Evolutionary conservation across 2,888 invertebrate genomes (phyloP).

Genomic region (Sicus ferrugineus): DNA sequence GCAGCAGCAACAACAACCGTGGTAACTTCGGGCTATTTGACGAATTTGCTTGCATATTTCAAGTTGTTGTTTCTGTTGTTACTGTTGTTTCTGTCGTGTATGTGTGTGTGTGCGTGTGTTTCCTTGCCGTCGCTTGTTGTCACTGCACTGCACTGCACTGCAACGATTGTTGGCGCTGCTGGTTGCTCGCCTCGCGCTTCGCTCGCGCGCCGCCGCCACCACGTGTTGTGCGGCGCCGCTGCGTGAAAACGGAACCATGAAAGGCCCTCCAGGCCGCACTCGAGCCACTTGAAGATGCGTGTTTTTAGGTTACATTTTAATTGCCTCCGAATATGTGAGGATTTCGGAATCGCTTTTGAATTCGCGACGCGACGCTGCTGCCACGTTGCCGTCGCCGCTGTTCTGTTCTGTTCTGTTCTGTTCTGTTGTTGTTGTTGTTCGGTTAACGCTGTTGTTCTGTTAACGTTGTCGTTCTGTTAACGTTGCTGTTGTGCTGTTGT

Average conservation of each 20-base stretch:
- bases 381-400: background rate
- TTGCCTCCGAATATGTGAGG: slow-evolving; percentile 52
- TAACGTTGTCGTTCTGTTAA: background rate
- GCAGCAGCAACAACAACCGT: slow-evolving; percentile 14
- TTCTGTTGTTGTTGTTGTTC: background rate
- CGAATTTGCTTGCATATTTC: slow-evolving; percentile 3
- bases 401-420: background rate
- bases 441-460: too few relatives aligned
- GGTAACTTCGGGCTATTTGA: slow-evolving; percentile 30
- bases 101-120: too few relatives aligned
- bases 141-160: too few relatives aligned
- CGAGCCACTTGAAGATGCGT: slow-evolving; percentile 43
- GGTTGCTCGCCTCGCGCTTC: background rate
- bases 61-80: slow-evolving; percentile 28
- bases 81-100: slow-evolving; percentile 8
- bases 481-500: too few relatives aligned
- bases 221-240: background rate
- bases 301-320: slow-evolving; percentile 64
- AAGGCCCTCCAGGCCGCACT: slow-evolving; percentile 42
- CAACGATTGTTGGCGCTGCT: background rate
- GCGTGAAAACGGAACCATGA: slow-evolving; percentile 48
- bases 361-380: background rate
- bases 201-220: too few relatives aligned
- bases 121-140: too few relatives aligned
- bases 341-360: background rate